Evolutionary conservation across 1,140 invertebrate genomes (phyloP).

Genomic region (Phymorhynchus buccinoides): DNA sequence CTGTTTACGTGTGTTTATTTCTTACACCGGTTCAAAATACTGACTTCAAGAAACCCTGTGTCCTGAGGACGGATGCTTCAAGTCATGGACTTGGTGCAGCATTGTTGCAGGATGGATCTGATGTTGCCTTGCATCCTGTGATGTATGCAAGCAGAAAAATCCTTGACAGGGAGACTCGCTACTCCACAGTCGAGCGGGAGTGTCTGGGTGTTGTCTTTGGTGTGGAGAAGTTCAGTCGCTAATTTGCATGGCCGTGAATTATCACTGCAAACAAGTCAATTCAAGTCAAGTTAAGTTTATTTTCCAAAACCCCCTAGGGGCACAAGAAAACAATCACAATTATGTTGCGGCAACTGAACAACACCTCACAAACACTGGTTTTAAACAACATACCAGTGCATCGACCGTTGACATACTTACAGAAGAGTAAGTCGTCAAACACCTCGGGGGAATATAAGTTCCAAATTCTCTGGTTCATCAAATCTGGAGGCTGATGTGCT

Average conservation of each 20-base stretch:
- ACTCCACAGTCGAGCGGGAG: constrained; percentile 72
- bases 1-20: too few relatives aligned
- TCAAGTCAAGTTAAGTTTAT: too few relatives aligned
- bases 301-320: too few relatives aligned
- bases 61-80: constrained; percentile 61
- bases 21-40: too few relatives aligned
- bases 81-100: constrained; percentile 49
- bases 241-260: constrained; percentile 55
- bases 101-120: constrained; percentile 47
- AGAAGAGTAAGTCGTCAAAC: constrained; percentile 20
- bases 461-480: constrained; percentile 5
- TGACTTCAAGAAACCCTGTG: constrained; percentile 64
- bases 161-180: constrained; percentile 46
- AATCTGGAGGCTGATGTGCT: constrained; percentile 39
- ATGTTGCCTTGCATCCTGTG: constrained; percentile 47
- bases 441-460: constrained; percentile 33
- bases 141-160: constrained; percentile 52
- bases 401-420: constrained; percentile 35
- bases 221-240: constrained; percentile 71
- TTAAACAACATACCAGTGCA: too few relatives aligned
- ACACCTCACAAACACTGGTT: too few relatives aligned
- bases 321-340: too few relatives aligned
- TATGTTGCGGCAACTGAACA: too few relatives aligned
- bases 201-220: constrained; percentile 70
- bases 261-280: constrained; percentile 43